A percentile compares a stretch with the other conserved stretches of the same genome.
Evolutionary conservation across 2,113 vertebrate species (phyloP).

Genomic region (Lophius piscatorius): DNA sequence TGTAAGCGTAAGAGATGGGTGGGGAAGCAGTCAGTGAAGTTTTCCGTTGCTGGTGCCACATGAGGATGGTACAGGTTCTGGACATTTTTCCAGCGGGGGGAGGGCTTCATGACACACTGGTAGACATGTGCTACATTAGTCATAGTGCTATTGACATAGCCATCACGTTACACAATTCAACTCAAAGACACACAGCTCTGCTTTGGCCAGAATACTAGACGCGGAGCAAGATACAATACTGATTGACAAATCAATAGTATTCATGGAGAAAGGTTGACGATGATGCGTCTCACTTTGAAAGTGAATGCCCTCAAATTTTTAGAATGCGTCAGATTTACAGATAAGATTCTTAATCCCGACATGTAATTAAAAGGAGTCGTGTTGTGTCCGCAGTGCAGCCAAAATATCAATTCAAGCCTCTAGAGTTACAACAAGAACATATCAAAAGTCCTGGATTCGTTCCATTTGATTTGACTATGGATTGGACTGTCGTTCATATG

Average conservation of each 20-base stretch:
- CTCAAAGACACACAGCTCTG: slow-evolving; percentile 41
- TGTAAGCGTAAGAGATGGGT: slow-evolving; percentile 20
- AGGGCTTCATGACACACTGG: slow-evolving; percentile 50
- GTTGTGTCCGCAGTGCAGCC: slow-evolving; percentile 42
- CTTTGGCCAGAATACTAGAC: slow-evolving; percentile 63
- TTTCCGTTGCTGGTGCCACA: slow-evolving; percentile 64
- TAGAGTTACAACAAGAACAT: slow-evolving; percentile 42
- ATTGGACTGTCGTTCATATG: slow-evolving; percentile 41
- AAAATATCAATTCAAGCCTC: slow-evolving; percentile 39
- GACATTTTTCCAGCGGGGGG: slow-evolving; percentile 35
- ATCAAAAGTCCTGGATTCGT: slow-evolving; percentile 32
- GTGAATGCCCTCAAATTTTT: slow-evolving; percentile 68
- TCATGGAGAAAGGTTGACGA: slow-evolving; percentile 29
- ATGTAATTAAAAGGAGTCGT: slow-evolving; percentile 46
- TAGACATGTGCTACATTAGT: slow-evolving; percentile 73
- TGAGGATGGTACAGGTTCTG: slow-evolving; percentile 59
- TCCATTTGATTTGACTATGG: slow-evolving; percentile 29
- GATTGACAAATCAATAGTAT: slow-evolving; percentile 56
- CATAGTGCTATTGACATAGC: slow-evolving; percentile 62
- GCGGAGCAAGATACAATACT: slow-evolving; percentile 63
- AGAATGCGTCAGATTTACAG: slow-evolving; percentile 62
- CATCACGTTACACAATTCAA: slow-evolving; percentile 48
- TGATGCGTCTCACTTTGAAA: slow-evolving; percentile 55
- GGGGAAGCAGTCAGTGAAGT: slow-evolving; percentile 29
- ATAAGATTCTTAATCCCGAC: slow-evolving; percentile 42